Base-by-base conservation (phyloP, 1,140 invertebrate species). In the Diabrotica undecimpunctata region DNA sequence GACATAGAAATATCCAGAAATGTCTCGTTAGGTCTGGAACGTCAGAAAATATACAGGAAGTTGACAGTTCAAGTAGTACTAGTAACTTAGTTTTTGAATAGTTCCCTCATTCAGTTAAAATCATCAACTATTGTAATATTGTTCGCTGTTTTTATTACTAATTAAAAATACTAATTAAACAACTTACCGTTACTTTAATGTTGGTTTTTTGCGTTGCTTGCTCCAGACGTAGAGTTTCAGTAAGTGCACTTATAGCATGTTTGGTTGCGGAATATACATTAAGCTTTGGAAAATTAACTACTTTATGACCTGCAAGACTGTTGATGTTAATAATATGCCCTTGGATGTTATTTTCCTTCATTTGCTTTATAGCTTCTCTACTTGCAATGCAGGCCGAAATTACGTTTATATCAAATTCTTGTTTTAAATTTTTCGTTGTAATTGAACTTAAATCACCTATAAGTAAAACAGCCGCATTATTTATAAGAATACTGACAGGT, bases 301-400 rank as follows among this genome's bases (percentile, higher is more conserved):
- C 70, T 61, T 72, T 68, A 52, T 83, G 82, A 7, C 81, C 82
- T 50, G 70, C 57, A 13, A 81, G 61, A 70, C 82, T 83, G 46
- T 84, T 87, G 41, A 89, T 80, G 62, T 87, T 81, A 57, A 89
- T 83, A 63, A 88, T 84, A 68, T 90, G 87, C 2, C 88, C 88
- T 66, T 87, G 81, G 7, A 86, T 78, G 11, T 78, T 73, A 36
- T 81, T 77, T 67, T 83, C 80, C 61, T 77, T 79, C 86, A 90
- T 88, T 5, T 83, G 77, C 63, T 80, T 80, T 0, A 88, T 77
- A 10, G 84, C 80, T 58, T 66, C 65, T n/a, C 54, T 54, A 12
- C 25, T 62, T 5, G 61, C 61, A 10, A 62, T 54, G 59, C 39
- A 61, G 5, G 13, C 35, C 13, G 54, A 54, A 54, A 54, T 25